Conservation (phyloP, 2,113 vertebrate genomes). For the Rhabdomys dilectus region DNA sequence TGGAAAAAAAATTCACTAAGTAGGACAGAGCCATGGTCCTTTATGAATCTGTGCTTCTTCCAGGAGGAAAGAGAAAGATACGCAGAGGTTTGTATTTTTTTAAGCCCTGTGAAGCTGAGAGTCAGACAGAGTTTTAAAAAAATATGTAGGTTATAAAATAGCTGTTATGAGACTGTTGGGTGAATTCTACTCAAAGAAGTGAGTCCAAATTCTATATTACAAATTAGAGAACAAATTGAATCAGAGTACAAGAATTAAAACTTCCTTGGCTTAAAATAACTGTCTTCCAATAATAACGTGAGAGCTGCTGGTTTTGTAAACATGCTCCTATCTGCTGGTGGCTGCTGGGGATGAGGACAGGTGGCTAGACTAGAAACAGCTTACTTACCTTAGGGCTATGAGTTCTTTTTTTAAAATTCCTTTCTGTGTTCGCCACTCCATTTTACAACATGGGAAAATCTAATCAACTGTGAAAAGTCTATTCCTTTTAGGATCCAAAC, state of each 20-base stretch:
- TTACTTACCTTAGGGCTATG: not conserved
- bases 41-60: not conserved
- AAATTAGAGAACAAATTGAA: conserved; percentile 15
- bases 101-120: not conserved
- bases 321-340: not conserved
- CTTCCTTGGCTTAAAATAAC: conserved; percentile 49
- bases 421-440: conserved; percentile 37
- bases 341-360: not conserved
- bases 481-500: conserved; percentile 43
- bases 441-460: conserved; percentile 63
- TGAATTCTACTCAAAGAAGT: conserved; percentile 11
- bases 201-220: not conserved
- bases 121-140: not conserved
- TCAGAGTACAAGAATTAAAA: not conserved
- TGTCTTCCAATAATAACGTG: not conserved
- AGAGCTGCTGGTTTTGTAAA: conserved; percentile 30
- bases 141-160: not conserved
- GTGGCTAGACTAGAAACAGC: not conserved
- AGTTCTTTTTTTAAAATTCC: not conserved
- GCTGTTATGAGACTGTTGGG: conserved; percentile 44
- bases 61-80: not conserved
- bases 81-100: not conserved
- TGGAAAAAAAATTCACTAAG: not conserved
- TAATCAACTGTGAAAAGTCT: conserved; percentile 70
- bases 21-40: not conserved